Evolutionary conservation across 2,888 invertebrate species (phyloP).

Genomic region (Tetramorium bicarinatum): DNA sequence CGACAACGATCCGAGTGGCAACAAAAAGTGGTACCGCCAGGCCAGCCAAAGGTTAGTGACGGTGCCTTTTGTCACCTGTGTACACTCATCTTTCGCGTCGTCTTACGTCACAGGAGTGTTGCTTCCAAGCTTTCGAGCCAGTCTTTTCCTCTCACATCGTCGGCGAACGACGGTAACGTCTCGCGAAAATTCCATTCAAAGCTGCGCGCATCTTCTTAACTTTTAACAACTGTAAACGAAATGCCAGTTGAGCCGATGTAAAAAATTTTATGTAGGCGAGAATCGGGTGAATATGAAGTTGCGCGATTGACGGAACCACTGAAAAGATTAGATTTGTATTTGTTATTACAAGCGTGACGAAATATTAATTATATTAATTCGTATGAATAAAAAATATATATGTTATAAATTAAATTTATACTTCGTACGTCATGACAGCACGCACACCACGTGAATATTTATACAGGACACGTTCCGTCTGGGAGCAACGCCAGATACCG

Average conservation of each 20-base stretch:
- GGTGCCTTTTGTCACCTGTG: not conserved
- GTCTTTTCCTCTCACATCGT: not conserved
- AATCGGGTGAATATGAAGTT: not conserved
- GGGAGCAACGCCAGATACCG: not conserved
- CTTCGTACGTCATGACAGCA: not conserved
- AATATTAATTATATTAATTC: conserved; percentile 1
- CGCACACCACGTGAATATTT: not conserved
- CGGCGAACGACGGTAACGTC: too few relatives aligned
- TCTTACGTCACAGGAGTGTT: not conserved
- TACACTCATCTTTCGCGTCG: not conserved
- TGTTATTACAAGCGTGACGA: not conserved
- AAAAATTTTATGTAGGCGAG: not conserved
- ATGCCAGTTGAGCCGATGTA: not conserved
- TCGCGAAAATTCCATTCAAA: too few relatives aligned
- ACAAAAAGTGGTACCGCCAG: conserved; percentile 88
- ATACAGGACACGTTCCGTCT: not conserved
- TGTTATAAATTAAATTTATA: not conserved
- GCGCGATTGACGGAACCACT: not conserved
- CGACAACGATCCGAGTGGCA: conserved; percentile 82
- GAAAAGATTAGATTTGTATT: not conserved
- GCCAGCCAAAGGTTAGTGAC: conserved; percentile 87
- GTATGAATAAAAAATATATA: not conserved
- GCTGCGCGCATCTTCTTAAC: not conserved
- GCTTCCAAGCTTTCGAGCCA: not conserved
- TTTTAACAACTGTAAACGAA: not conserved